These are phyloP conservation scores for Ctenomys sociabilis DNA, from an alignment of 2,113 vertebrate species.

Conservation along the genomic window DNA sequence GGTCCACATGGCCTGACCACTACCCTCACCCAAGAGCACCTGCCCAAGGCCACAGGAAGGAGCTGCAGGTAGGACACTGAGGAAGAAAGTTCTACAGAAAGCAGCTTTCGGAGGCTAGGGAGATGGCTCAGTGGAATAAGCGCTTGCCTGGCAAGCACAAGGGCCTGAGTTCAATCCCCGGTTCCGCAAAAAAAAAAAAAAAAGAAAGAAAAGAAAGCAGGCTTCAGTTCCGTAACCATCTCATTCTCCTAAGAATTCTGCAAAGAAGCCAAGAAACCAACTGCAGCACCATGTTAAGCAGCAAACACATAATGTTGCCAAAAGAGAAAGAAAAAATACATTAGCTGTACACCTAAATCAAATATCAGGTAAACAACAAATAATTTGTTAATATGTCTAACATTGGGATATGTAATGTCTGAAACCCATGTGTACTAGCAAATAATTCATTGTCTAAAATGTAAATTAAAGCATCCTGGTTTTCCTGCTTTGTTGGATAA, in stretches of 20 bases:
- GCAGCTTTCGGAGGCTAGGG: no score
- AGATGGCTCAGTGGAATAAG: no score
- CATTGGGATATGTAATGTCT: not conserved
- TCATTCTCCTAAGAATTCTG: not conserved
- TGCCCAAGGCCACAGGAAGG: no score
- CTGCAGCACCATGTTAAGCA: not conserved
- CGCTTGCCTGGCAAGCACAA: no score
- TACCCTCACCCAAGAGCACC: not conserved
- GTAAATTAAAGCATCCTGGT: not conserved
- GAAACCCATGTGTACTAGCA: not conserved
- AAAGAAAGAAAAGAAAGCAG: no score
- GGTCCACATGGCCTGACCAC: accelerated
- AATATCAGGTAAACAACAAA: not conserved
- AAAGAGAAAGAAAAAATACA: not conserved
- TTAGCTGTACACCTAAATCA: not conserved
- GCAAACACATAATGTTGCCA: not conserved
- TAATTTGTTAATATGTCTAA: not conserved
- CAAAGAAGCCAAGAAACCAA: not conserved
- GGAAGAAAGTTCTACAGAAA: not conserved
- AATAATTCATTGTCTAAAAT: not conserved
- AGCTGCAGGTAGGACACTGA: not conserved
- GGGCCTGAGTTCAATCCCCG: no score
- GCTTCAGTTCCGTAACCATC: not conserved
- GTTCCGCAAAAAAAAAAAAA: no score
- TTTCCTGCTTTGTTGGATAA: conserved; percentile 4